phyloP scores from a whole-genome alignment of 2,113 vertebrate genomes.

The Crotalus tigris region DNA sequence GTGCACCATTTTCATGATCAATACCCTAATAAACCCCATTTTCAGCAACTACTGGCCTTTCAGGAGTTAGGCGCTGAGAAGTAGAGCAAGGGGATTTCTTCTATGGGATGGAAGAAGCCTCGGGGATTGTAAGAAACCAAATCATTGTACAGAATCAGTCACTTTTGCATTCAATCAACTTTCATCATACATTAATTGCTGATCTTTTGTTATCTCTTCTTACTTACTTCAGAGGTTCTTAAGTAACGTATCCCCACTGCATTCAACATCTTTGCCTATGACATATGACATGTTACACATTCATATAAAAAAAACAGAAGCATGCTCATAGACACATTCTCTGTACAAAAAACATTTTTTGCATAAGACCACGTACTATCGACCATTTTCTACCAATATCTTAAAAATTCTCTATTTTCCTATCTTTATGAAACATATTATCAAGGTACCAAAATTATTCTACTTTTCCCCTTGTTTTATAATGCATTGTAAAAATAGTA shows the following conservation, averaged over 20 bases:
- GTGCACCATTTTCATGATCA: too few species aligned
- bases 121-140: background rate
- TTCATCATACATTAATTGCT: background rate
- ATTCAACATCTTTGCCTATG: background rate
- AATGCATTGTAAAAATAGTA: background rate
- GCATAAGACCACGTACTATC: background rate
- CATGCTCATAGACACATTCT: background rate
- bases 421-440: background rate
- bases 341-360: background rate
- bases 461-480: background rate
- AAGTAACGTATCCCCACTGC: background rate
- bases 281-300: background rate
- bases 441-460: background rate
- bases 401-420: background rate
- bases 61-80: too few species aligned
- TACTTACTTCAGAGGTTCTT: background rate
- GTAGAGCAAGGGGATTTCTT: too few species aligned
- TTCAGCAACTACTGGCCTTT: too few species aligned
- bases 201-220: background rate
- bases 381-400: background rate
- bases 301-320: background rate
- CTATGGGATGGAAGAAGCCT: too few species aligned
- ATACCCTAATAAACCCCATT: too few species aligned
- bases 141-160: background rate
- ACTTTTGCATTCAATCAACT: background rate